Conservation (phyloP, 2,113 vertebrate species). For the Tenebrosternarchus preto region DNA sequence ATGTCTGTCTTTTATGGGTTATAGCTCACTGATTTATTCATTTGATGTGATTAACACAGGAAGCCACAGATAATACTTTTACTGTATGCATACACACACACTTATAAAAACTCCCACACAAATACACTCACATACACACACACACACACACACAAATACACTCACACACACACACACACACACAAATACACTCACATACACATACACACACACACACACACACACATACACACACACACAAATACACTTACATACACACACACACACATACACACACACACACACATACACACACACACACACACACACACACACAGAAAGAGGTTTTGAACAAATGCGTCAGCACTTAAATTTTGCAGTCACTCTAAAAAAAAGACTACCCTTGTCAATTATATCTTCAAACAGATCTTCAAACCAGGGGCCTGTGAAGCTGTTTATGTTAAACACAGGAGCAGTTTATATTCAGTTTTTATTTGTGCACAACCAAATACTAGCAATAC, state of each 20-base stretch:
- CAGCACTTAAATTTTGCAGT: not conserved
- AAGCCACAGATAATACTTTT: not conserved
- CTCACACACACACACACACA: not conserved
- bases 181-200: not conserved
- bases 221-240: no score
- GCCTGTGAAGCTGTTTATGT: not conserved
- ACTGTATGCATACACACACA: not conserved
- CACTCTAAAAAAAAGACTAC: slow-evolving; percentile 1
- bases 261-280: not conserved
- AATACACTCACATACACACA: not conserved
- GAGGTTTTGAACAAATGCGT: not conserved
- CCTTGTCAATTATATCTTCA: slow-evolving; percentile 4
- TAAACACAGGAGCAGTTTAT: not conserved
- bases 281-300: not conserved
- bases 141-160: not conserved
- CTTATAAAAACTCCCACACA: not conserved
- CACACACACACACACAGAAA: not conserved
- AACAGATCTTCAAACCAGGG: slow-evolving; percentile 11
- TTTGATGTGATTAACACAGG: not conserved
- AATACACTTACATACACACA: no score
- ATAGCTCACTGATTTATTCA: not conserved
- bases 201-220: not conserved
- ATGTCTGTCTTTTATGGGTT: slow-evolving; percentile 7
- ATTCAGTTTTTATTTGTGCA: slow-evolving; percentile 19
- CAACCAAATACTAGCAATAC: slow-evolving; percentile 37